Conservation (phyloP, 1,140 invertebrate genomes). For the Pseudoatta argentina region DNA sequence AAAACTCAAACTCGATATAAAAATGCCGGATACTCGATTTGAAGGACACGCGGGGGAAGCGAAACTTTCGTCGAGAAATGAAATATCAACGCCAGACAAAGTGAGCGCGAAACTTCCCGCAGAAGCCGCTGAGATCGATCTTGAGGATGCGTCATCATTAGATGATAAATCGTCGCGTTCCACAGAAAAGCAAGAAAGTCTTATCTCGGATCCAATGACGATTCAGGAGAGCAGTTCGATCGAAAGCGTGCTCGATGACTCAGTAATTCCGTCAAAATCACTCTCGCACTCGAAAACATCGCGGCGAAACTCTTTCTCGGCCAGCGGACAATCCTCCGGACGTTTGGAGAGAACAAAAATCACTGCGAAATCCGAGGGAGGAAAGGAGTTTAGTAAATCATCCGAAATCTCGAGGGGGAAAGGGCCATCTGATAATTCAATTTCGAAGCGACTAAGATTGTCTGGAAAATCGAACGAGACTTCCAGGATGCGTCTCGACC, state of each 20-base stretch:
- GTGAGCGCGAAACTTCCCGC: background rate
- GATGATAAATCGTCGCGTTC: constrained; percentile 41
- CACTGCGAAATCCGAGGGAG: background rate
- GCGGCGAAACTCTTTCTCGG: background rate
- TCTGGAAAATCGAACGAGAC: background rate
- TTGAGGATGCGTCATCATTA: background rate
- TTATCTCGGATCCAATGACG: background rate
- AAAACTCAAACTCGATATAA: background rate
- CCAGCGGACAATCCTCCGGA: background rate
- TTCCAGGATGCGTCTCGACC: background rate
- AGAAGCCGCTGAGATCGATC: background rate
- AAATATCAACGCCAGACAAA: background rate
- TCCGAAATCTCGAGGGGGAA: background rate
- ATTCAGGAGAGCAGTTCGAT: constrained; percentile 41
- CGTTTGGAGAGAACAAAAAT: background rate
- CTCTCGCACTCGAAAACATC: constrained; percentile 37
- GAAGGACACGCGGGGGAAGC: background rate
- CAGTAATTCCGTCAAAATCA: constrained; percentile 24
- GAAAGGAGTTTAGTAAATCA: background rate
- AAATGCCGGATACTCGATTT: constrained; percentile 19
- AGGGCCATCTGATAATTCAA: background rate
- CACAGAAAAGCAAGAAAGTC: constrained; percentile 37
- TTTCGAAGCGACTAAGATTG: background rate
- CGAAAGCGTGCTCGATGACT: constrained; percentile 39
- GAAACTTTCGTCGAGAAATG: constrained; percentile 10